Conservation (phyloP, 1,140 invertebrate species). For the Aphidius ervi region DNA sequence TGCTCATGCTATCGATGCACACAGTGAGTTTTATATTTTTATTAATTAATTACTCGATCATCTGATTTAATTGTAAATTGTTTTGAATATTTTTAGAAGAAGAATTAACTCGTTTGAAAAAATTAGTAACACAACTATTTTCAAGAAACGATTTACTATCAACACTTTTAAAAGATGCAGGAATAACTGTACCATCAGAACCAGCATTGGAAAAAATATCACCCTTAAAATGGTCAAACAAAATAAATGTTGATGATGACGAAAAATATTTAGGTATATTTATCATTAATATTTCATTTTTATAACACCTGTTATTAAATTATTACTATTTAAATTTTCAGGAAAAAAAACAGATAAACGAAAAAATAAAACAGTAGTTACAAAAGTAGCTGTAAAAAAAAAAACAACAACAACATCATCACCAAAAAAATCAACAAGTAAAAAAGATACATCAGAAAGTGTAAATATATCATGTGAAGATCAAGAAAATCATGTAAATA, state of each 20-base stretch:
- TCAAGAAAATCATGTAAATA: constrained; percentile 47
- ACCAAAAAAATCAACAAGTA: constrained; percentile 30
- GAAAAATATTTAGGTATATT: constrained; percentile 37
- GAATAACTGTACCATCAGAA: constrained; percentile 49
- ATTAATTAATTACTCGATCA: background rate
- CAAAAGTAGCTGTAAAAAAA: constrained; percentile 33
- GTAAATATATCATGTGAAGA: constrained; percentile 39
- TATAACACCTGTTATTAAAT: background rate
- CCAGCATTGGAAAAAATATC: constrained; percentile 52
- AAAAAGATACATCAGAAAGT: constrained; percentile 26
- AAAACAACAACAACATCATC: constrained; percentile 28
- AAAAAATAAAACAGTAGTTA: constrained; percentile 32
- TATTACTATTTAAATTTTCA: too few species aligned
- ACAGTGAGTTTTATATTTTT: constrained; percentile 35
- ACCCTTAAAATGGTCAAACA: constrained; percentile 51
- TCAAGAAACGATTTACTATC: constrained; percentile 46
- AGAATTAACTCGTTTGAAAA: constrained; percentile 47
- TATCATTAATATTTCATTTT: background rate
- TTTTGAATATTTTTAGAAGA: constrained; percentile 35
- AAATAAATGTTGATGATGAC: constrained; percentile 46
- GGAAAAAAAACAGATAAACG: constrained; percentile 34
- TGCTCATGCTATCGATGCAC: constrained; percentile 42
- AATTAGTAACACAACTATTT: constrained; percentile 45
- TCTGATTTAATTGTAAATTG: background rate
- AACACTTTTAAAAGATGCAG: constrained; percentile 46